Base-by-base conservation (phyloP, 2,797 vertebrate species). In the Syngnathus acus region DNA sequence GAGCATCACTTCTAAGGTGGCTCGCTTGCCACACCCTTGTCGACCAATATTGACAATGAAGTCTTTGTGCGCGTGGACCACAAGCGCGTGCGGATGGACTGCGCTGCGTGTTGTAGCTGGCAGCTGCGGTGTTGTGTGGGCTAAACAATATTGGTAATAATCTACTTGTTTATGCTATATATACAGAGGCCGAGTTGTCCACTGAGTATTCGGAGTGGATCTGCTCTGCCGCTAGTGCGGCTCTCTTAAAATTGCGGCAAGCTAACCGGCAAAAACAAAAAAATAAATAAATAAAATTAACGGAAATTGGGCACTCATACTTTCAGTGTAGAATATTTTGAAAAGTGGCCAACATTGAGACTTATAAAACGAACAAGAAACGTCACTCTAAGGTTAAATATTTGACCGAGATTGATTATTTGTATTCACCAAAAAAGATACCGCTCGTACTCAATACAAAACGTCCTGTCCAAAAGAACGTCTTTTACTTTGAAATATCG, bases 201-300 rank as follows among this genome's bases (percentile, higher is more conserved):
- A 84, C 78, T 85, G 39, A 74, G 58, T 75, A 74, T 64, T 86
- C 39, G 84, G 73, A 88, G 83, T 77, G 68, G 81, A 84, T 88
- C 90, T 89, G 90, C 84, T 89, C 91, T 85, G 89, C 87, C 86
- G 88, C 85, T 78, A 76, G 84, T 77, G 82, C 71, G 43, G 65
- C 11, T 72, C 69, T 62, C 58, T 66, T 13, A 55, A 13, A 77
- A 54, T 54, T 19, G 54, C 48, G 72, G 67, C 72, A 82, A 87
- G 78, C n/a, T 23, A 2, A 4, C 62, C 21, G 21, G 9, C 26
- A 32, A 32, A 48, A 19, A 62, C n/a, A 64, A 42, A 43, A 43
- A 0, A 14, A 61, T 3, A 1, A 1, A 0, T 9, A 21, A 69
- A n/a, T 17, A 57, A 57, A 14, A 32, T 3, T 0, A 21, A 21